Conservation (phyloP, 2,113 vertebrate species). For the Chloroceryle aenea region DNA sequence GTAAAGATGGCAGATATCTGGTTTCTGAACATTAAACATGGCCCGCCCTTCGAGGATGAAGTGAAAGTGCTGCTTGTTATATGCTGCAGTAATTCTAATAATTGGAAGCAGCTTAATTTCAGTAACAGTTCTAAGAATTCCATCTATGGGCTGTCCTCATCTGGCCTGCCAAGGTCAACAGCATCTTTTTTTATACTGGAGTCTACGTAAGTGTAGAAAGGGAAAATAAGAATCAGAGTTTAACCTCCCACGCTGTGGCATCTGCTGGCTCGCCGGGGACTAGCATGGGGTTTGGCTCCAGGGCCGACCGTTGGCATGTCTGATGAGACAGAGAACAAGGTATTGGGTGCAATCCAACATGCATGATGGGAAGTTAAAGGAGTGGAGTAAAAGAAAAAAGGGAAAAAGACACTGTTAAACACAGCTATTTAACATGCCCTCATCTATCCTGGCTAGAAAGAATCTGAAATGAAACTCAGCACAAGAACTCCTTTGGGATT, state of each 20-base stretch:
- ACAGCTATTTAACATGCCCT: background rate
- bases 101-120: background rate
- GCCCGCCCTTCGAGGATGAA: background rate
- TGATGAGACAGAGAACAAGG: background rate
- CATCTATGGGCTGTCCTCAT: background rate
- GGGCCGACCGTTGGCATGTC: background rate
- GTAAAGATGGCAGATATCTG: background rate
- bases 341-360: background rate
- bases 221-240: conserved; percentile 7
- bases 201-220: background rate
- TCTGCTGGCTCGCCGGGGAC: background rate
- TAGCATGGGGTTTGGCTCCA: background rate
- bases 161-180: conserved; percentile 45
- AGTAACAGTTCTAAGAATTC: background rate
- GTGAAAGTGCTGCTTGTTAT: background rate
- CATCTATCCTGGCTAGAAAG: background rate
- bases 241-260: conserved; percentile 36
- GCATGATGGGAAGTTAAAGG: background rate
- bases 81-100: background rate
- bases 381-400: background rate
- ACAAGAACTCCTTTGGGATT: background rate
- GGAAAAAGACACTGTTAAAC: background rate
- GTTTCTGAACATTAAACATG: background rate
- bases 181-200: background rate
- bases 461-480: background rate